These are phyloP conservation scores for Corythornis vintsioides DNA, from an alignment of 2,113 vertebrate genomes.

Conservation along the genomic window DNA sequence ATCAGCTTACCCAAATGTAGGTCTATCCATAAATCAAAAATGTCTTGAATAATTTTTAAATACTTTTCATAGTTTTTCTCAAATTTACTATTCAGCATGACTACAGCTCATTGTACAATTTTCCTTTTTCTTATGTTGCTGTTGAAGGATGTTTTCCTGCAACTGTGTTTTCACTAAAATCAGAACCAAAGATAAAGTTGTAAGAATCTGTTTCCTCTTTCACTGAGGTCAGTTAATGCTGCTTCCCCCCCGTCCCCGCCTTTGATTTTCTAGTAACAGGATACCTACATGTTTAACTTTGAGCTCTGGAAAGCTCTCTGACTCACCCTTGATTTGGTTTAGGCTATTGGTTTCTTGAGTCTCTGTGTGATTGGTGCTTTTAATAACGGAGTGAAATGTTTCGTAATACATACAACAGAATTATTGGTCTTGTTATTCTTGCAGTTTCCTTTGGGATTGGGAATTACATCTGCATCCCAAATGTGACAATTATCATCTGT, in stretches of 20 bases:
- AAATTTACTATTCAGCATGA: not conserved
- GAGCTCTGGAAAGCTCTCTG: not conserved
- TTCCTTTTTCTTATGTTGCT: not conserved
- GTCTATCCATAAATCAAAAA: not conserved
- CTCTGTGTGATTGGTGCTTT: not conserved
- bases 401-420: not conserved
- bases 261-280: conserved; percentile 9
- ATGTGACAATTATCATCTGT: not conserved
- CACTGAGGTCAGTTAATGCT: not conserved
- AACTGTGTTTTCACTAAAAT: not conserved
- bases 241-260: not conserved
- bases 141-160: not conserved
- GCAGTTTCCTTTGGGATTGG: not conserved
- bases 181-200: not conserved
- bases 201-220: not conserved
- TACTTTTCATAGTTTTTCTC: not conserved
- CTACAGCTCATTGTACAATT: not conserved
- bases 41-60: not conserved
- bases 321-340: not conserved
- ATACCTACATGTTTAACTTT: not conserved
- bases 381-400: not conserved
- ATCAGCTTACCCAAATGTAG: not conserved
- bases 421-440: not conserved
- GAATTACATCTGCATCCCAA: not conserved
- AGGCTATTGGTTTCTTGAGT: not conserved